A percentile compares a stretch with the other conserved stretches of the same genome.
These are phyloP conservation scores for Ommatoiulus sabulosus DNA, from an alignment of 2,888 invertebrate species.

Conservation along the genomic window DNA sequence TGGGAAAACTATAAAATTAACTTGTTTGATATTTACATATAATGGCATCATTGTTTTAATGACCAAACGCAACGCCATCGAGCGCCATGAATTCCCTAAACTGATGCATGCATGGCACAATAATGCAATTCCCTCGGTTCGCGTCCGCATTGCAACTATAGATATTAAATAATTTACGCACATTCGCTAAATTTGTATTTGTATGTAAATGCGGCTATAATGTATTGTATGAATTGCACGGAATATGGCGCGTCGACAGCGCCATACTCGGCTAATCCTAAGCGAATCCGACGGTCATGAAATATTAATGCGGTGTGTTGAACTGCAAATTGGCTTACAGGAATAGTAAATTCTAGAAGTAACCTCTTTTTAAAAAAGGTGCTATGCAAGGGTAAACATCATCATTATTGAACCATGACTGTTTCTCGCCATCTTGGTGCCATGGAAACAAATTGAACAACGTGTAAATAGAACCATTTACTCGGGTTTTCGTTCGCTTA, in stretches of 20 bases:
- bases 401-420: conserved; percentile 6
- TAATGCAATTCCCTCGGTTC: background rate
- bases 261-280: background rate
- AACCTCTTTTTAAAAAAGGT: background rate
- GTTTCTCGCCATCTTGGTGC: background rate
- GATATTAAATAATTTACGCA: conserved; percentile 2
- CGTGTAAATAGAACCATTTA: conserved; percentile 17
- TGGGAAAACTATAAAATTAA: no score
- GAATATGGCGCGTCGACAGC: background rate
- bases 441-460: conserved; percentile 9
- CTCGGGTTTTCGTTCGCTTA: background rate
- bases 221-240: background rate
- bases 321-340: conserved; percentile 34
- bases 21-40: no score
- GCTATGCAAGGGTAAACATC: background rate
- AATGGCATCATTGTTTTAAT: background rate
- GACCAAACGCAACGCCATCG: background rate
- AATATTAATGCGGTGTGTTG: conserved; percentile 21
- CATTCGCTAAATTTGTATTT: background rate
- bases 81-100: background rate
- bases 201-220: background rate
- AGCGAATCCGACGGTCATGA: background rate
- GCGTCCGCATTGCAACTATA: no score
- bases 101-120: background rate
- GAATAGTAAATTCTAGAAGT: conserved; percentile 6